Percentiles rank a stretch among this genome's conserved stretches.
phyloP scores from a whole-genome alignment of 2,113 vertebrate genomes.

The Rafetus swinhoei region DNA sequence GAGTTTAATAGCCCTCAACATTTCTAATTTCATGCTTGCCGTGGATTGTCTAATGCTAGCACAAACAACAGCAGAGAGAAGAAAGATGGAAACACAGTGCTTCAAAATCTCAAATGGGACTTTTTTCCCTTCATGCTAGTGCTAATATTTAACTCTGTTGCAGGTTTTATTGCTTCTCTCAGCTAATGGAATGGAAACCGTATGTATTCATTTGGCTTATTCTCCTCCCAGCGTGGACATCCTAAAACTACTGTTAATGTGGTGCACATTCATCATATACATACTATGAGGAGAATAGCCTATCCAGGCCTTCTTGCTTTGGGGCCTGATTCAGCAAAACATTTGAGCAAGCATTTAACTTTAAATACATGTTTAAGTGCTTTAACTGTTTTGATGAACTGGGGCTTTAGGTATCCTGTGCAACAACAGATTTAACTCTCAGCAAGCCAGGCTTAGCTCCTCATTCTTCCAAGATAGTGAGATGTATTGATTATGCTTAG shows the following conservation, averaged over 20 bases:
- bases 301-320: neutral
- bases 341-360: neutral
- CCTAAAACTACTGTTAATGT: neutral
- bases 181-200: neutral
- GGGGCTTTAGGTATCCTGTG: neutral
- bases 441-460: neutral
- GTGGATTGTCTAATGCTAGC: neutral
- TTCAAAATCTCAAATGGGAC: neutral
- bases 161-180: neutral
- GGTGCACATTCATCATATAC: neutral
- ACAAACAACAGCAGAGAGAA: neutral
- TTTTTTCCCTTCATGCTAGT: neutral
- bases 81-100: neutral
- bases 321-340: neutral
- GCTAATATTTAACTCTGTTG: neutral
- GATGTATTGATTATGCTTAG: neutral
- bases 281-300: neutral
- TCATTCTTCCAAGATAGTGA: neutral
- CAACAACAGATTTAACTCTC: neutral
- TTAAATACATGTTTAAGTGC: neutral
- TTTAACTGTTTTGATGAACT: neutral
- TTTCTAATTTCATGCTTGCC: neutral
- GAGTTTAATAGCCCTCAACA: constrained; percentile 1
- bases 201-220: neutral
- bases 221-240: neutral